A percentile compares a stretch with the other conserved stretches of the same genome.
Evolutionary conservation across 1,140 invertebrate genomes (phyloP).

Genomic region (Pachypsylla venusta): DNA sequence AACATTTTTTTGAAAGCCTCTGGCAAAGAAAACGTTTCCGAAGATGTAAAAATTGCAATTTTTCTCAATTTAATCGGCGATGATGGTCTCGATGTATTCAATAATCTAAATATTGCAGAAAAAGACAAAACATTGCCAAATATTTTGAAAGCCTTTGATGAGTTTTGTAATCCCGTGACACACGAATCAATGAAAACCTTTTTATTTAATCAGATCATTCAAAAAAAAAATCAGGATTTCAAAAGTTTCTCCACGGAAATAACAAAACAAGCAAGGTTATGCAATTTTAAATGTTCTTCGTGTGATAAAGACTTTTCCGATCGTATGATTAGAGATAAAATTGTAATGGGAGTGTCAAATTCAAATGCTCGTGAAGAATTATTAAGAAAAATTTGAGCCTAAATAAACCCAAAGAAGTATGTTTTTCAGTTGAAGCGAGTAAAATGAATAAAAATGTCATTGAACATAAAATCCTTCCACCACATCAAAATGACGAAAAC

Average conservation of each 20-base stretch:
- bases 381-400: too few relatives aligned
- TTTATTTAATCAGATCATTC: neutral
- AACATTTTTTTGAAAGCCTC: constrained; percentile 24
- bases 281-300: neutral
- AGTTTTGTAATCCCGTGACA: constrained; percentile 21
- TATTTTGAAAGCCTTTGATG: constrained; percentile 23
- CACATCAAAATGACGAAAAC: neutral
- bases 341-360: neutral
- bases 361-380: neutral
- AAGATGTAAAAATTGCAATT: constrained; percentile 25
- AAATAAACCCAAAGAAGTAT: too few relatives aligned
- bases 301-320: neutral
- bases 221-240: neutral
- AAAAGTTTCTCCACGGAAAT: neutral
- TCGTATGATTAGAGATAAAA: neutral
- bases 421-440: too few relatives aligned
- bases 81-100: constrained; percentile 26
- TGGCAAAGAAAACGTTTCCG: constrained; percentile 22
- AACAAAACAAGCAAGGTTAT: neutral
- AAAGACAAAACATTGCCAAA: constrained; percentile 18
- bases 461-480: neutral
- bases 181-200: neutral
- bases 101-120: constrained; percentile 25
- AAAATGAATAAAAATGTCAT: neutral
- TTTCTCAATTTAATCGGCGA: constrained; percentile 26